These are phyloP conservation scores for Cryptomyrus ogoouensis DNA, from an alignment of 2,113 vertebrate species.

Conservation along the genomic window DNA sequence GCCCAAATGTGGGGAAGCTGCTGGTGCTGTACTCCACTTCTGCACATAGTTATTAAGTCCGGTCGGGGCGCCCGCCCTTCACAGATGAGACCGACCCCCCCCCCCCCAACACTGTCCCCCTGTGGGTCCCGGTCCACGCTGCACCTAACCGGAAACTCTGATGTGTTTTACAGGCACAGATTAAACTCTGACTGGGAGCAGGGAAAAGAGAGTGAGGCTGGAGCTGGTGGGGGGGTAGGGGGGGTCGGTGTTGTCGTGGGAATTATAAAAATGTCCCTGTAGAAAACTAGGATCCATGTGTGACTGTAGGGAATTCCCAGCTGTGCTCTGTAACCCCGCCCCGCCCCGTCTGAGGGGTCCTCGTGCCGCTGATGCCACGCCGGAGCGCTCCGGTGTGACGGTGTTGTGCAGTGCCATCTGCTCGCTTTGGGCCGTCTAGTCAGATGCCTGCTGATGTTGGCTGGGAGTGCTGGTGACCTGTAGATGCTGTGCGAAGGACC, in stretches of 20 bases:
- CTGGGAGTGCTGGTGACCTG: background rate
- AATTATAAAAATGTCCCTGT: conserved; percentile 9
- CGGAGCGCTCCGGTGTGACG: background rate
- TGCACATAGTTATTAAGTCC: background rate
- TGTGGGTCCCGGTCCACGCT: background rate
- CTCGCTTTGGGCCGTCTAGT: background rate
- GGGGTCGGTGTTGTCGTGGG: background rate
- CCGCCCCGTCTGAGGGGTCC: background rate
- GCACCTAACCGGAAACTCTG: background rate
- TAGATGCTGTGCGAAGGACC: background rate
- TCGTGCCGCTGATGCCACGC: background rate
- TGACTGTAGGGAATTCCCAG: conserved; percentile 27
- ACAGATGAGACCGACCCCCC: background rate
- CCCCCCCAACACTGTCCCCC: background rate
- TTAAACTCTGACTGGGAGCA: background rate
- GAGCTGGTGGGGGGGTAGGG: conserved; percentile 11
- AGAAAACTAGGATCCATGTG: conserved; percentile 16
- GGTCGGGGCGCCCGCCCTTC: background rate
- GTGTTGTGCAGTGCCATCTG: background rate
- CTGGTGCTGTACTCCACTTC: background rate
- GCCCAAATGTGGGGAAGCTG: background rate
- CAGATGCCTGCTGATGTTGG: background rate
- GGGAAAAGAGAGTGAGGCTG: background rate
- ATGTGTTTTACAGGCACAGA: background rate
- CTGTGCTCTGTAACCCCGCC: conserved; percentile 28